Evolutionary conservation across 1,140 invertebrate genomes (phyloP).

Genomic region (Drosophila murphyi): DNA sequence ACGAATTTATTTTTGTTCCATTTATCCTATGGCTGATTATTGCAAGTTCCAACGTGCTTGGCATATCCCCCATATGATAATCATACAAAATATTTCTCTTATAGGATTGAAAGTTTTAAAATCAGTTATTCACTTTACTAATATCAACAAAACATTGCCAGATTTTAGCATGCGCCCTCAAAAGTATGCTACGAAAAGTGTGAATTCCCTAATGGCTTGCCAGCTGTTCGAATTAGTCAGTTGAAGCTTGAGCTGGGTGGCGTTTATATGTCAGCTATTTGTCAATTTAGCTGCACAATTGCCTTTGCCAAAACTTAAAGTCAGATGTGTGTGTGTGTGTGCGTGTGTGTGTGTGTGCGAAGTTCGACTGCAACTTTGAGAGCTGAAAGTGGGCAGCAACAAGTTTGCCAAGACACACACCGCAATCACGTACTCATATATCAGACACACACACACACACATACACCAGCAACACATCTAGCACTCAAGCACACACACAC

Average conservation of each 20-base stretch:
- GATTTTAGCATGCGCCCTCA: constrained; percentile 16
- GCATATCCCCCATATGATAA: neutral
- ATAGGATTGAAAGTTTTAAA: neutral
- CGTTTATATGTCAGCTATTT: constrained; percentile 54
- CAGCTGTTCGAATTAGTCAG: constrained; percentile 13
- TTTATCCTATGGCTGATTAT: no score
- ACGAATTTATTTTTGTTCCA: no score
- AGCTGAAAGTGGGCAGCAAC: constrained; percentile 42
- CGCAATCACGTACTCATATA: constrained; percentile 55
- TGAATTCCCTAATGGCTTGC: constrained; percentile 19
- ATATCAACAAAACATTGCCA: neutral
- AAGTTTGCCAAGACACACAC: constrained; percentile 52
- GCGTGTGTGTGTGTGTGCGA: constrained; percentile 13
- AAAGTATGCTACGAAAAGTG: constrained; percentile 26
- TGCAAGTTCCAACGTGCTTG: neutral
- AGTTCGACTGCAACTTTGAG: constrained; percentile 44
- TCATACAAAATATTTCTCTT: neutral
- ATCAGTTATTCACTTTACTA: neutral
- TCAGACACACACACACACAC: constrained; percentile 23
- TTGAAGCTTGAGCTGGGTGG: constrained; percentile 20
- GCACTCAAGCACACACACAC: constrained; percentile 35
- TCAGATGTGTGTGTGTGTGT: neutral
- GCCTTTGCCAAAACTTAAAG: constrained; percentile 50
- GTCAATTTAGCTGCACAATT: constrained; percentile 48
- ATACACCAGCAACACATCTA: constrained; percentile 35